Percentiles rank a stretch among this genome's conserved stretches.
Conservation (phyloP, 2,797 vertebrate species). For the Gobionotothen gibberifrons region DNA sequence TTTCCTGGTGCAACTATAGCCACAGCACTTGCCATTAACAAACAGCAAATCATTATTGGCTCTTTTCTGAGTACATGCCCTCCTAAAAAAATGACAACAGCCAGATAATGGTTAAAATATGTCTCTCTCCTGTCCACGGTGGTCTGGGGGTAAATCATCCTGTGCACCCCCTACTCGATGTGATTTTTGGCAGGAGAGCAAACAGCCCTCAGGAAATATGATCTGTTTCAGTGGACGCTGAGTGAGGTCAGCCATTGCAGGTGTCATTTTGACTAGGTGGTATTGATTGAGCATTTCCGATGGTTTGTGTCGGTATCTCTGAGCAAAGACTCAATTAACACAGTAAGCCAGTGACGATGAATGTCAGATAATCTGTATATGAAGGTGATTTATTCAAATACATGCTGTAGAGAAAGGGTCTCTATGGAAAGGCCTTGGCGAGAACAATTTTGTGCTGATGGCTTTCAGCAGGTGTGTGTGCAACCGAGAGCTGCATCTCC, state of each 20-base stretch:
- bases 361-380: conserved; percentile 1
- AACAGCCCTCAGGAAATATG: conserved; percentile 69
- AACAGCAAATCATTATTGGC: conserved; percentile 75
- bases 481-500: conserved; percentile 32
- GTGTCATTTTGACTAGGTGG: conserved; percentile 63
- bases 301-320: conserved; percentile 51
- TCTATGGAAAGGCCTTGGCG: conserved; percentile 23
- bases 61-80: conserved; percentile 60
- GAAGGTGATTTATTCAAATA: conserved; percentile 30
- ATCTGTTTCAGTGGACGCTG: conserved; percentile 60
- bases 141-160: conserved; percentile 69
- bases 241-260: conserved; percentile 72
- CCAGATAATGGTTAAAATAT: conserved; percentile 74
- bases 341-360: conserved; percentile 16
- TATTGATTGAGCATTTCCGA: conserved; percentile 73
- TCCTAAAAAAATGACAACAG: conserved; percentile 53
- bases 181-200: conserved; percentile 55
- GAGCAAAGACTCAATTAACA: conserved; percentile 60
- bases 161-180: conserved; percentile 32
- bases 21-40: conserved; percentile 78
- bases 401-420: conserved; percentile 7
- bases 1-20: conserved; percentile 73
- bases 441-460: conserved; percentile 38
- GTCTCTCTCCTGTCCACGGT: conserved; percentile 51
- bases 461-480: conserved; percentile 25